A percentile compares a stretch with the other conserved stretches of the same genome.
Conservation (phyloP, 2,888 invertebrate genomes). For the Torymus texanus region DNA sequence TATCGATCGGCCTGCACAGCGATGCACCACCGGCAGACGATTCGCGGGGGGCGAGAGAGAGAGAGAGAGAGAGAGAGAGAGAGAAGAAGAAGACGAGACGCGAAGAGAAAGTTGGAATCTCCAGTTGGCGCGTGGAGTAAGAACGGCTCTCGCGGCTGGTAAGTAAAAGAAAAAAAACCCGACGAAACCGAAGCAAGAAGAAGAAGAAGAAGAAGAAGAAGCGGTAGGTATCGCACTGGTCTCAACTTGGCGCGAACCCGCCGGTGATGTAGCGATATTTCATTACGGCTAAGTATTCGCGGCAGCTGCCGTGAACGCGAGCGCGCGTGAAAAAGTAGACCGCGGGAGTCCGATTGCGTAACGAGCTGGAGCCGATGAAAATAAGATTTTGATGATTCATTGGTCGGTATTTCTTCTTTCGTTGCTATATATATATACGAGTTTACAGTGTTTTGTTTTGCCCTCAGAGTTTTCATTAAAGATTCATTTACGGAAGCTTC, state of each 20-base stretch:
- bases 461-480: too few relatives aligned
- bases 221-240: slow-evolving; percentile 22
- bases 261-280: slow-evolving; percentile 52
- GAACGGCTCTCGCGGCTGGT: not conserved
- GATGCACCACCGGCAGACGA: slow-evolving; percentile 32
- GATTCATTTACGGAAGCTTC: too few relatives aligned
- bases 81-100: too few relatives aligned
- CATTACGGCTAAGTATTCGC: slow-evolving; percentile 41
- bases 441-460: too few relatives aligned
- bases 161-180: not conserved
- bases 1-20: slow-evolving; percentile 32
- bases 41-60: not conserved
- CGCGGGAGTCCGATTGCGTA: slow-evolving; percentile 1
- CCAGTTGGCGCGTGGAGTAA: slow-evolving; percentile 5
- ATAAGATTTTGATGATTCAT: slow-evolving; percentile 50
- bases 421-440: too few relatives aligned
- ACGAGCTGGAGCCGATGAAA: slow-evolving; percentile 35
- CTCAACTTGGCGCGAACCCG: slow-evolving; percentile 37
- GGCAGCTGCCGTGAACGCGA: not conserved
- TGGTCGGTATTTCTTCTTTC: not conserved
- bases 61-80: not conserved
- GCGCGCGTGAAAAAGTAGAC: not conserved
- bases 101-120: slow-evolving; percentile 40
- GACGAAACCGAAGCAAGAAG: not conserved
- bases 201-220: not conserved